Percentiles rank a stretch among this genome's conserved stretches.
Conservation (phyloP, 2,797 vertebrate species). For the Setipinna tenuifilis region DNA sequence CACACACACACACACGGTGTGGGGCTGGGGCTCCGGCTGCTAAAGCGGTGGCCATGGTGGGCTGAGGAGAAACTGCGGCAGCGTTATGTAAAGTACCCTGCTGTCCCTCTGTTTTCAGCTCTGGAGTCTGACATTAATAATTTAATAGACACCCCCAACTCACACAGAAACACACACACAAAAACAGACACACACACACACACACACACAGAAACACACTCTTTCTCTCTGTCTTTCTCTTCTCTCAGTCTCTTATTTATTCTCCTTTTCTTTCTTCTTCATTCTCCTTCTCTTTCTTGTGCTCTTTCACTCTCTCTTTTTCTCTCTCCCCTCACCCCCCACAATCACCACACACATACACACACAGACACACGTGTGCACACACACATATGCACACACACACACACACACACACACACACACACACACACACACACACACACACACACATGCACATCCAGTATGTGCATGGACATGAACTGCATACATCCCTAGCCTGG, state of each 20-base stretch:
- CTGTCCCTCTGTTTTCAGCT: conserved; percentile 77
- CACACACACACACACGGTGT: background rate
- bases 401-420: background rate
- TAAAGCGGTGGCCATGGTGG: background rate
- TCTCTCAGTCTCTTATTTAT: background rate
- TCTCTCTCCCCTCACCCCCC: background rate
- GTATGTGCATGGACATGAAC: conserved; percentile 56
- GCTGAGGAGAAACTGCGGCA: conserved; percentile 63
- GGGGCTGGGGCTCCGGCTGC: background rate
- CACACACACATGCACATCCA: conserved; percentile 47
- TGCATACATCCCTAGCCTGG: conserved; percentile 65
- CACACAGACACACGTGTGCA: background rate
- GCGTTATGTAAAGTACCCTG: conserved; percentile 76
- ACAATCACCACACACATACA: conserved; percentile 19
- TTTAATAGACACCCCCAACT: conserved; percentile 63
- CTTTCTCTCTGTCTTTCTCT: background rate
- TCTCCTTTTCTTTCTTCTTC: background rate
- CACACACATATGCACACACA: conserved; percentile 8
- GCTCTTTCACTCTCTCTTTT: too few relatives aligned
- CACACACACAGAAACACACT: conserved; percentile 51
- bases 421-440: conserved; percentile 1
- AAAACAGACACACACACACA: conserved; percentile 50
- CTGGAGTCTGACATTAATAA: conserved; percentile 80
- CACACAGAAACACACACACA: conserved; percentile 24
- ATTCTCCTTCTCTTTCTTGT: background rate